These are phyloP conservation scores for Diceros bicornis DNA, from an alignment of 2,797 vertebrate species.

Conservation along the genomic window DNA sequence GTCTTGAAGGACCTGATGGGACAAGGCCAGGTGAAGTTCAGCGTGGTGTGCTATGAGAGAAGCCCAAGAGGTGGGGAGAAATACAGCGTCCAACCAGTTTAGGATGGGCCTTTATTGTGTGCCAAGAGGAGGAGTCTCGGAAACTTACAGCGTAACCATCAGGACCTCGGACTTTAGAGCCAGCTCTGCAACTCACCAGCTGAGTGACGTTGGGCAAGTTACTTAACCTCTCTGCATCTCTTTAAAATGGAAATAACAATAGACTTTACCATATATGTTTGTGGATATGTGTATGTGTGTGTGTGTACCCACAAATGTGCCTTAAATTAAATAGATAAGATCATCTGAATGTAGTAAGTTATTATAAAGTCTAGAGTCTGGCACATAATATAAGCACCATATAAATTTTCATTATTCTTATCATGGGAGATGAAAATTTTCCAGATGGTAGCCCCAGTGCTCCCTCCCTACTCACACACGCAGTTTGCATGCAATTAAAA, in stretches of 20 bases:
- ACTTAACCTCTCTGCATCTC: neutral
- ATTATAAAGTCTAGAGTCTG: neutral
- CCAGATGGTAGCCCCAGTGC: neutral
- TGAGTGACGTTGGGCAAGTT: neutral
- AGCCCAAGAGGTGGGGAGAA: neutral
- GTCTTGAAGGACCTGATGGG: neutral
- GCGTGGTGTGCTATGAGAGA: neutral
- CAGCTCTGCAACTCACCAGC: neutral
- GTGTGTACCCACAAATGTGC: neutral
- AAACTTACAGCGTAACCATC: neutral
- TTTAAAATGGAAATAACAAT: conserved; percentile 34
- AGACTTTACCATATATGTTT: neutral
- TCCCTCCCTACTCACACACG: neutral
- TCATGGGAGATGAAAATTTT: neutral
- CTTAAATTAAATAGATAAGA: conserved; percentile 23
- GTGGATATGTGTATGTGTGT: neutral
- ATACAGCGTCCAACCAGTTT: too few relatives aligned
- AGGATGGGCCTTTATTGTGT: neutral
- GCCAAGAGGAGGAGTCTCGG: neutral
- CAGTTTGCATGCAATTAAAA: neutral
- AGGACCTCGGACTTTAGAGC: neutral
- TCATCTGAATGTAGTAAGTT: neutral
- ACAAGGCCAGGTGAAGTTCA: neutral
- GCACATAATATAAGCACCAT: neutral
- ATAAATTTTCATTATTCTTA: conserved; percentile 29